Evolutionary conservation across 1,140 invertebrate species (phyloP), one percentile per base, ranked within the genome.

Genomic region (Tetranychus urticae): DNA sequence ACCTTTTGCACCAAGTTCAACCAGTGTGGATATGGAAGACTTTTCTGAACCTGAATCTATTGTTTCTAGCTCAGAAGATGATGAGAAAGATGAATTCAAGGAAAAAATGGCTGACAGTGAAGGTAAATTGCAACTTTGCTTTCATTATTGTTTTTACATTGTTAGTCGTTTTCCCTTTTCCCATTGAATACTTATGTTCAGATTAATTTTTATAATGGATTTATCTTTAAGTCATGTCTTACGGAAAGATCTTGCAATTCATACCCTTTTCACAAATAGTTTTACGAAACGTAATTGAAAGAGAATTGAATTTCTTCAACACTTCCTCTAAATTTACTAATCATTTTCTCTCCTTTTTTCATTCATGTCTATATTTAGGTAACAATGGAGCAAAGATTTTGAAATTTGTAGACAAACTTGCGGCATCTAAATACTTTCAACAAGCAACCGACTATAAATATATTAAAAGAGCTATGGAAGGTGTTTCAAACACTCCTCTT

Each of bases 371-470:
- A 45, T 37, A 61, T 45, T 34, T 42, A 42, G 39, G 39, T 6
- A 42, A 54, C 31, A 64, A 52, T n/a, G 56, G 54, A 56, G 10
- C 81, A 70, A 87, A 85, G 67, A 79, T 91, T 56, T 75, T 90
- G 52, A 80, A 79, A 63, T 84, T 93, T 73, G 85, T 94, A 1
- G 87, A 93, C 71, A 86, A 83, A 70, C 82, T 96, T 65, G 82
- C 89, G 33, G 80, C 86, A 34, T 91, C 85, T 56, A 87, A 86
- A 71, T 84, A 91, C 69, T 94, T 96, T 72, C 86, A 91, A 72
- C 80, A 82, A 62, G 76, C 77, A 46, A 71, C 77, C 12, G 78
- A 81, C 61, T 72, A 76, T 61, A 74, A 76, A 56, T 77, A 74
- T 62, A 71, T 81, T 33, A 76, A 76, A 13, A 71, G 69, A 59